Conservation (phyloP, 2,113 vertebrate species). For the Ailuropoda melanoleuca region DNA sequence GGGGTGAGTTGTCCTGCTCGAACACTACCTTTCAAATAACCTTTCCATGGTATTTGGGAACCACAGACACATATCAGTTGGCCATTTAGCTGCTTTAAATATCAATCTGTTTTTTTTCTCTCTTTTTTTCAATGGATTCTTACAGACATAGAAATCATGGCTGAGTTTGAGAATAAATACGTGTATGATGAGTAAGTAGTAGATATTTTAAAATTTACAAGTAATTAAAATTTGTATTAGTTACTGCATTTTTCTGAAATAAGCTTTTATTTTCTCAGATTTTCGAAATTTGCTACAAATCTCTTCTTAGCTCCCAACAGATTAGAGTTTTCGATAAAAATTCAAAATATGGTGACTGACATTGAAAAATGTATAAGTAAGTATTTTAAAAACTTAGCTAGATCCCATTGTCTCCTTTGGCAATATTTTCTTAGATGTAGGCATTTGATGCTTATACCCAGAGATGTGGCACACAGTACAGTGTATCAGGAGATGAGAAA, state of each 20-base stretch:
- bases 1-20: neutral
- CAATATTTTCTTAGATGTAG: neutral
- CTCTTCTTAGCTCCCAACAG: constrained; percentile 76
- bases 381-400: constrained; percentile 49
- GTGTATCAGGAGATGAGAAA: neutral
- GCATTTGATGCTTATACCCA: neutral
- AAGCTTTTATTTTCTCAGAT: constrained; percentile 60
- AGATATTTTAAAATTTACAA: neutral
- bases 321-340: constrained; percentile 77
- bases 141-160: neutral
- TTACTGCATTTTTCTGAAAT: neutral
- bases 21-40: neutral
- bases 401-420: neutral
- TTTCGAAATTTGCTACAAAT: constrained; percentile 61
- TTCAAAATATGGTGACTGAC: constrained; percentile 79
- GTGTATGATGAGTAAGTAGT: constrained; percentile 64
- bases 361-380: constrained; percentile 82
- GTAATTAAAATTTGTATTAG: neutral
- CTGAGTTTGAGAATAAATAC: neutral
- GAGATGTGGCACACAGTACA: neutral
- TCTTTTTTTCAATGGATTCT: constrained; percentile 52
- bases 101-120: neutral
- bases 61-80: neutral
- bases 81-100: neutral
- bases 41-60: neutral